Conservation (phyloP, 2,113 vertebrate genomes). For the Corythaeola cristata region DNA sequence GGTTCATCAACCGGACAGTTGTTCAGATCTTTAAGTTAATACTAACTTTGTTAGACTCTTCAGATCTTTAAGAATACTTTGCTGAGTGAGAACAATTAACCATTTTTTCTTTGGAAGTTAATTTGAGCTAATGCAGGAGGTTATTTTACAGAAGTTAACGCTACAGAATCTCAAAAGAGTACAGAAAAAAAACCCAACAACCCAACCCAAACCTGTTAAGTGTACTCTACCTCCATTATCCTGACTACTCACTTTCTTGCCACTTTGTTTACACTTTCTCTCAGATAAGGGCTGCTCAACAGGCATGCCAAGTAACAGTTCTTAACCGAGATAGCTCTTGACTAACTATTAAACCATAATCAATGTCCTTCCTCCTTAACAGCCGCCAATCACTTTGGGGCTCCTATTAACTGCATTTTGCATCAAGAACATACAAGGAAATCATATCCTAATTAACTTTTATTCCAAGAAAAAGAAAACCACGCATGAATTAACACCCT, state of each 20-base stretch:
- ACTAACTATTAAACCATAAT: conserved; percentile 30
- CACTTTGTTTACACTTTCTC: conserved; percentile 35
- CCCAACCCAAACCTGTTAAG: neutral
- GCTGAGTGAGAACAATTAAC: neutral
- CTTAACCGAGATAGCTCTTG: neutral
- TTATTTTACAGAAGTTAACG: neutral
- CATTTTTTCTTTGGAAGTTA: neutral
- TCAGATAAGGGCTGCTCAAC: conserved; percentile 26
- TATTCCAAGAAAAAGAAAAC: neutral
- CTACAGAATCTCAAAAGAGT: neutral
- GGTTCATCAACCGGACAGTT: neutral
- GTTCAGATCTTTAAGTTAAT: neutral
- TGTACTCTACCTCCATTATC: neutral
- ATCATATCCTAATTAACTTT: neutral
- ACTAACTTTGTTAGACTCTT: neutral
- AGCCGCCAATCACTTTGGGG: neutral
- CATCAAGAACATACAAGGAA: neutral
- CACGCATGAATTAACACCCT: neutral
- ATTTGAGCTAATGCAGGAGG: neutral
- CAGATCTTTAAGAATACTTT: neutral
- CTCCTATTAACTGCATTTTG: neutral
- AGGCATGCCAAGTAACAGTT: neutral
- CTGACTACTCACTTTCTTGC: neutral
- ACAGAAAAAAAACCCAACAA: neutral
- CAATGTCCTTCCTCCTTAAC: neutral